A percentile compares a stretch with the other conserved stretches of the same genome.
phyloP scores from a whole-genome alignment of 2,888 invertebrate species.

The Gastracanthus pulcherrimus region DNA sequence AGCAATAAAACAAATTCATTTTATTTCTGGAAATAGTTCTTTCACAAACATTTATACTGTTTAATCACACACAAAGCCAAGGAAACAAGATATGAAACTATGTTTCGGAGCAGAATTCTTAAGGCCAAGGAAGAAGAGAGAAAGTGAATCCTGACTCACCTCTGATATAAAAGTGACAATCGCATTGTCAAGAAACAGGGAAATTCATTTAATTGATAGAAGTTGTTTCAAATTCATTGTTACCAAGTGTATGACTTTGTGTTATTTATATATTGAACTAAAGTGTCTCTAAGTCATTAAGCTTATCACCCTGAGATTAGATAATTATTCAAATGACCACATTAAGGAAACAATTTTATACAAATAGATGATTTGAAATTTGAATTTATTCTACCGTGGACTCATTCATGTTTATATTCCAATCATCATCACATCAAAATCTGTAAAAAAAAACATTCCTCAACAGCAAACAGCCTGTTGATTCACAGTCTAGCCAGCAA shows the following conservation, averaged over 20 bases:
- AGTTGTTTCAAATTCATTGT: neutral
- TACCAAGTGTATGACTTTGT: neutral
- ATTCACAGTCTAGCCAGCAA: neutral
- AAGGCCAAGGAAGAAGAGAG: conserved; percentile 25
- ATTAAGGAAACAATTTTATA: neutral
- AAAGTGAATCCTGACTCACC: conserved; percentile 33
- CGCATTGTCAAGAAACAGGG: neutral
- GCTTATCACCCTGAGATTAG: conserved; percentile 25
- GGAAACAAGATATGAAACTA: conserved; percentile 32
- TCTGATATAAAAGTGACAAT: conserved; percentile 27
- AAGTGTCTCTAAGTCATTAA: neutral
- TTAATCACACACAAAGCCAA: conserved; percentile 1
- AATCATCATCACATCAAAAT: neutral
- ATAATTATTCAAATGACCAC: conserved; percentile 21
- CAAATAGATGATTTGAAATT: neutral
- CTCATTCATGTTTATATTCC: too few species aligned
- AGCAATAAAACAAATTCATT: neutral
- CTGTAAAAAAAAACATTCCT: neutral
- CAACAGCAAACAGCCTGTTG: neutral
- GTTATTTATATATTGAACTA: neutral
- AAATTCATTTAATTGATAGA: conserved; percentile 4
- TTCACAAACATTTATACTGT: neutral
- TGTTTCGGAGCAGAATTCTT: conserved; percentile 34
- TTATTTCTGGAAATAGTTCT: neutral
- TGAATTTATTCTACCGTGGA: too few species aligned